phyloP scores from a whole-genome alignment of 92 coral and sea anemone genomes.

The Nematostella vectensis region DNA sequence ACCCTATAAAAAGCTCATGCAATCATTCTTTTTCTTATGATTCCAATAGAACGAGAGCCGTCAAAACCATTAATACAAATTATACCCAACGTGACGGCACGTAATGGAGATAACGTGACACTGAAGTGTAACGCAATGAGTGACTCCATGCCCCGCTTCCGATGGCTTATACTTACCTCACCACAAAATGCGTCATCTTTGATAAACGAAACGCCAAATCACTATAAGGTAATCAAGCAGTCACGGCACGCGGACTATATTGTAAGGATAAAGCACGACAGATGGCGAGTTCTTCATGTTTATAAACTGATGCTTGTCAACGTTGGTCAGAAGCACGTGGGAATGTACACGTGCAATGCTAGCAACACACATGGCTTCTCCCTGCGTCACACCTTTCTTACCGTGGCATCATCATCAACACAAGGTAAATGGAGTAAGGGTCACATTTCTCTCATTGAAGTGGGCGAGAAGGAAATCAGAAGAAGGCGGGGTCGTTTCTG shows the following conservation, averaged over 20 bases:
- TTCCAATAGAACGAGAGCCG: conserved; percentile 68
- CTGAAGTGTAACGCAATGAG: conserved; percentile 68
- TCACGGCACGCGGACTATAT: conserved; percentile 14
- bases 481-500: no score
- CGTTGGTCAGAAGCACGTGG: conserved; percentile 53
- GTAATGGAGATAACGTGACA: conserved; percentile 64
- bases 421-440: no score
- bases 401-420: no score
- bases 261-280: conserved; percentile 6
- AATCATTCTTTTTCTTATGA: no score
- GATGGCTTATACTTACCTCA: conserved; percentile 58
- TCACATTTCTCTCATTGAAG: no score
- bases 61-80: conserved; percentile 57
- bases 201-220: conserved; percentile 12
- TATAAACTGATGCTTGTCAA: conserved; percentile 59
- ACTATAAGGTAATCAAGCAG: conserved; percentile 52
- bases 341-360: conserved; percentile 81
- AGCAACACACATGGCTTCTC: conserved; percentile 82
- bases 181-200: conserved; percentile 21
- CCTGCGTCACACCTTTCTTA: no score
- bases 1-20: no score
- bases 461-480: no score
- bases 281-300: conserved; percentile 58
- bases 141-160: conserved; percentile 94
- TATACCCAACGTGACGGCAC: conserved; percentile 56